A percentile compares a stretch with the other conserved stretches of the same genome.
Conservation (phyloP, 2,888 invertebrate genomes). For the Chorisops tibialis region DNA sequence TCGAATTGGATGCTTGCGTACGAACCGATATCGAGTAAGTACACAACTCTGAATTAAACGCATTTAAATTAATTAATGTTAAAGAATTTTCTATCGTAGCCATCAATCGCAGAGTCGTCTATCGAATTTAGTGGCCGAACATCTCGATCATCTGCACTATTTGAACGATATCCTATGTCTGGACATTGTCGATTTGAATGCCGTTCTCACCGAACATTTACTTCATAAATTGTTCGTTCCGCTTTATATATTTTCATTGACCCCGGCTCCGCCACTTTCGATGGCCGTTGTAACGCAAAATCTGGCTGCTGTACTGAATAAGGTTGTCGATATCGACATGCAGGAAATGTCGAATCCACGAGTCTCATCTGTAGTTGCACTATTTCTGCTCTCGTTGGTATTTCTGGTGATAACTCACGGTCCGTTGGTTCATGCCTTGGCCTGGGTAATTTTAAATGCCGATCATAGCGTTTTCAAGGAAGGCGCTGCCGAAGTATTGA, state of each 20-base stretch:
- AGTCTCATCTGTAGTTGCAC: constrained; percentile 84
- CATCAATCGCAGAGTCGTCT: constrained; percentile 87
- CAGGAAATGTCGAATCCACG: constrained; percentile 64
- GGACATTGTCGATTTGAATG: constrained; percentile 87
- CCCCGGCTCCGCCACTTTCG: constrained; percentile 52
- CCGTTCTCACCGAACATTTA: constrained; percentile 90
- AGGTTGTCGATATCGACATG: constrained; percentile 56
- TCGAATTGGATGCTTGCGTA: constrained; percentile 92
- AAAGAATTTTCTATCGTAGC: constrained; percentile 56
- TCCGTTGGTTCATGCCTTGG: constrained; percentile 84
- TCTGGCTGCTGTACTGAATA: constrained; percentile 62
- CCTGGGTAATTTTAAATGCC: constrained; percentile 85
- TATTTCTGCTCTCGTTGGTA: constrained; percentile 90
- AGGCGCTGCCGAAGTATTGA: constrained; percentile 65
- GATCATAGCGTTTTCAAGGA: constrained; percentile 68
- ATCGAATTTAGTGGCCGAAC: constrained; percentile 93
- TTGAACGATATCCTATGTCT: constrained; percentile 93
- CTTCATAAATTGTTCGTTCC: constrained; percentile 90
- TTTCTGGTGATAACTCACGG: constrained; percentile 90
- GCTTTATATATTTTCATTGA: constrained; percentile 87
- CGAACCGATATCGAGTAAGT: constrained; percentile 92
- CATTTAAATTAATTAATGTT: constrained; percentile 15
- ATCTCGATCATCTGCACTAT: constrained; percentile 95
- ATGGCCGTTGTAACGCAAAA: constrained; percentile 64
- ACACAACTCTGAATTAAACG: constrained; percentile 7